Base-by-base conservation (phyloP, 2,113 vertebrate genomes). In the Oceanodroma tethys region DNA sequence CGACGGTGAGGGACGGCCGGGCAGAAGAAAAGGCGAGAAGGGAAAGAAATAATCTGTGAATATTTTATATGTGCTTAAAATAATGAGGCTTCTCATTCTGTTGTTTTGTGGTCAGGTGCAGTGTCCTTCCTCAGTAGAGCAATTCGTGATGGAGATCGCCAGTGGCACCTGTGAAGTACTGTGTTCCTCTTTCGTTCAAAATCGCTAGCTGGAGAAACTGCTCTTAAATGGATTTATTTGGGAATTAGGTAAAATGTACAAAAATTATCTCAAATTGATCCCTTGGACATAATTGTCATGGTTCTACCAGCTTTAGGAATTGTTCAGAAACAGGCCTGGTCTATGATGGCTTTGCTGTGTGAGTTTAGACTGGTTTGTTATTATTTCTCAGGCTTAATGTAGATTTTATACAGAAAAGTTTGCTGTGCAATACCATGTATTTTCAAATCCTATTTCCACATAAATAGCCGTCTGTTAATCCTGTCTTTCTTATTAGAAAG, bases 31-130 rank as follows among this genome's bases (percentile, higher is more conserved):
- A 11, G 32, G 7, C 11, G 16, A 26, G 6, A 42, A 32, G 5
- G 7, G 21, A 17, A 4, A 12, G 13, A 53, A 40, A 18, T 8
- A 23, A 23, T n/a, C 13, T 0, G 16, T 6, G 9, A 12, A 6
- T 76, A 7, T 73, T 53, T 92, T n/a, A 7, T 40, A n/a, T 2
- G 20, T 52, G 56, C 29, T 45, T 18, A 11, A 36, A 73, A 58
- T 53, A 4, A 53, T 6, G n/a, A 66, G 32, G 70, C 16, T 38
- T 19, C 48, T 30, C 42, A 0, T 27, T 45, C 8, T 58, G 29
- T 9, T 26, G 42, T 40, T 53, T 7, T 38, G 82, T 20, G 53
- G 29, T 43, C 47, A 80, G 62, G 47, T 43, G 81, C 76, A 21
- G 65, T 16, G 88, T 45, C n/a, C 68, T 40, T 13, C 40, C 36